phyloP scores from a whole-genome alignment of 2,113 vertebrate species.

The Laticauda colubrina region DNA sequence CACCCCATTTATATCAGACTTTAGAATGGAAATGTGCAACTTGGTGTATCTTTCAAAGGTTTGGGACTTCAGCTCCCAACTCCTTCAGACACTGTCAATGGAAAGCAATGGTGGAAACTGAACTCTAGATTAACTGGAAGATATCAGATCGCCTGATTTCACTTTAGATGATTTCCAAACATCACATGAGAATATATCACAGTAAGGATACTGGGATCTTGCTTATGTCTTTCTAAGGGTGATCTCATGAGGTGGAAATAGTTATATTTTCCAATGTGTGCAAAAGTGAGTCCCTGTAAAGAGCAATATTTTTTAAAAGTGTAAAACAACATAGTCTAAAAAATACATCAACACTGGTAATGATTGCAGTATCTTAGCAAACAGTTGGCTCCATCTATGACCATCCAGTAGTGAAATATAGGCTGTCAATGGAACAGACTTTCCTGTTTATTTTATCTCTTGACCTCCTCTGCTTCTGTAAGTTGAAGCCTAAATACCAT shows the following conservation, averaged over 20 bases:
- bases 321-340: not conserved
- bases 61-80: not conserved
- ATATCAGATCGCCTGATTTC: not conserved
- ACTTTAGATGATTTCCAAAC: not conserved
- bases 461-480: not conserved
- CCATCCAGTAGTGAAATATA: not conserved
- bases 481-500: not conserved
- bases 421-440: not conserved
- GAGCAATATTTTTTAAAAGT: not conserved
- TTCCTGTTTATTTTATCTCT: not conserved
- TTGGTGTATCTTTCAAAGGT: not conserved
- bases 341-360: not conserved
- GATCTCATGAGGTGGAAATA: not conserved
- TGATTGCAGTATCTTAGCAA: not conserved
- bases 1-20: not conserved
- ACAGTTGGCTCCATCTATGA: not conserved
- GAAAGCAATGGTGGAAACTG: not conserved
- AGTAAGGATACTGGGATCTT: not conserved
- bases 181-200: not conserved
- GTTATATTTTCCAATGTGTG: not conserved
- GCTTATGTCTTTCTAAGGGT: not conserved
- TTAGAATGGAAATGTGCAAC: too few relatives aligned
- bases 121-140: not conserved
- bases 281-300: not conserved
- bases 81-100: not conserved